These are phyloP conservation scores for Limonius californicus DNA, from an alignment of 1,140 invertebrate species.

Conservation along the genomic window DNA sequence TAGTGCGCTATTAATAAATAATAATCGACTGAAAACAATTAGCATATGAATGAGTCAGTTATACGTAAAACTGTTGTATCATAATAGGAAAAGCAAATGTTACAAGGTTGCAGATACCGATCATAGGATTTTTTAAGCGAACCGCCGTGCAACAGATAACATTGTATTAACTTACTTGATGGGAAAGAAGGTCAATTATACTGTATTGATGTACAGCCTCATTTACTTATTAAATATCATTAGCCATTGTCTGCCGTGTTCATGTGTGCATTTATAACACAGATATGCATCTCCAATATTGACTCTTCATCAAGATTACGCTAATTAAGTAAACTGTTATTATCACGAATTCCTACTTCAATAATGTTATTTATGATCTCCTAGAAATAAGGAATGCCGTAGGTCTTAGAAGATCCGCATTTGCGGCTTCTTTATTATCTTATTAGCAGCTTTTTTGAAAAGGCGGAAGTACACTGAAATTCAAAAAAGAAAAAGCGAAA, in stretches of 20 bases:
- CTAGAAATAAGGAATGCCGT: not conserved
- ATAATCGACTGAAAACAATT: conserved; percentile 8
- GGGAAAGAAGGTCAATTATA: conserved; percentile 13
- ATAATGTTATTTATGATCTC: conserved; percentile 3
- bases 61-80: conserved; percentile 7
- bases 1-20: conserved; percentile 11
- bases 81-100: conserved; percentile 14
- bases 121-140: not conserved
- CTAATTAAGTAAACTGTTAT: not conserved
- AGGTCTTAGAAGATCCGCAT: no score
- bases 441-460: no score
- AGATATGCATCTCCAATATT: conserved; percentile 7
- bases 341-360: not conserved
- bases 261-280: conserved; percentile 6
- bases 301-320: conserved; percentile 7
- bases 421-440: no score
- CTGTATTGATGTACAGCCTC: conserved; percentile 10
- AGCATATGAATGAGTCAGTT: conserved; percentile 7
- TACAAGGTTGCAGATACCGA: conserved; percentile 6
- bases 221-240: conserved; percentile 15
- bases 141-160: conserved; percentile 11
- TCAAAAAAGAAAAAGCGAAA: no score
- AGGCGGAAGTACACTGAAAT: no score
- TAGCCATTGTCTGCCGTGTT: conserved; percentile 1
- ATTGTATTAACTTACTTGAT: conserved; percentile 13